These are phyloP conservation scores for Gymnothorax javanicus DNA, from an alignment of 2,797 vertebrate species.

Conservation along the genomic window DNA sequence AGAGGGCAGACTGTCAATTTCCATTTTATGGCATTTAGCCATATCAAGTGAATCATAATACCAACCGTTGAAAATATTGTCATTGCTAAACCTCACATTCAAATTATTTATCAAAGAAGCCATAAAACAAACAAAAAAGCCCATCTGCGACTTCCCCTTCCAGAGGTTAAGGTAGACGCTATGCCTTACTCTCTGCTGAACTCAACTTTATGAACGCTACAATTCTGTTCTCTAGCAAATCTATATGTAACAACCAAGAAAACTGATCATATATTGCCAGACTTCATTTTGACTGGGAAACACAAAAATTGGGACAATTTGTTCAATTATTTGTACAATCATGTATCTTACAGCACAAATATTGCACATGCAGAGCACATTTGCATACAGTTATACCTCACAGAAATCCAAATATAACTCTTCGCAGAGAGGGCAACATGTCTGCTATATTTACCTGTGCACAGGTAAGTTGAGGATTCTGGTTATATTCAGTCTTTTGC, in stretches of 20 bases:
- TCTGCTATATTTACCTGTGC: slow-evolving; percentile 9
- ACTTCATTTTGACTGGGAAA: not conserved
- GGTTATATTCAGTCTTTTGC: slow-evolving; percentile 23
- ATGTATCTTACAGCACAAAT: not conserved
- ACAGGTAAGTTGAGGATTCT: slow-evolving; percentile 24
- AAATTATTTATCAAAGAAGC: not conserved
- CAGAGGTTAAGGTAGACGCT: not conserved
- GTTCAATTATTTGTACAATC: not conserved
- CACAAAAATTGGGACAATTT: not conserved
- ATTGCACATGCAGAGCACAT: not conserved
- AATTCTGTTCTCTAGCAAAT: not conserved
- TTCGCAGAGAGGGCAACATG: not conserved
- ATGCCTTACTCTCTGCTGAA: not conserved
- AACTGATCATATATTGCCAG: not conserved
- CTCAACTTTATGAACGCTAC: not conserved
- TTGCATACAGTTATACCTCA: not conserved
- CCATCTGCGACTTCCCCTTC: not conserved
- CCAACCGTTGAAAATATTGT: too few relatives aligned
- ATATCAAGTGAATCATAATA: too few relatives aligned
- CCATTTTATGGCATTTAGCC: too few relatives aligned
- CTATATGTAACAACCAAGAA: not conserved
- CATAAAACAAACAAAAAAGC: not conserved
- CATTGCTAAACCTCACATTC: not conserved
- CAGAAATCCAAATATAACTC: not conserved
- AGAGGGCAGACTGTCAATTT: too few relatives aligned